A percentile compares a stretch with the other conserved stretches of the same genome.
Evolutionary conservation across 2,113 vertebrate genomes (phyloP).

Genomic region (Hydrochoerus hydrochaeris): DNA sequence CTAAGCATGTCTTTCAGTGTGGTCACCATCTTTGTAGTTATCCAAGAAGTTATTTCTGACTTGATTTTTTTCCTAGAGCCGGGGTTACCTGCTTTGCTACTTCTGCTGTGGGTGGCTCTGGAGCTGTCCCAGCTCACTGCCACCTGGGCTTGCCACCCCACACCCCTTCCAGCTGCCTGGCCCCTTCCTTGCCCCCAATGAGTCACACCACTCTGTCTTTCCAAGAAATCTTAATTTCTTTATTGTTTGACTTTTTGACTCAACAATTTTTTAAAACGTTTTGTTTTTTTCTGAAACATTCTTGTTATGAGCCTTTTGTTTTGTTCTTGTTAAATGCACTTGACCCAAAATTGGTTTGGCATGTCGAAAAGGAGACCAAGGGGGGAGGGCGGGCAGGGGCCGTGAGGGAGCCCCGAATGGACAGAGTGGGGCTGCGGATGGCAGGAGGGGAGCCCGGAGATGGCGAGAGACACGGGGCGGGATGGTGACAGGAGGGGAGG

Average conservation of each 20-base stretch:
- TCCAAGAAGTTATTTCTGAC: too few relatives aligned
- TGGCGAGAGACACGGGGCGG: slow-evolving; percentile 23
- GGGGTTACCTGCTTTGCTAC: too few relatives aligned
- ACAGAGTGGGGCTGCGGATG: slow-evolving; percentile 70
- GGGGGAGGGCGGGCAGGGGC: slow-evolving; percentile 52
- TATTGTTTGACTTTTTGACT: slow-evolving; percentile 84
- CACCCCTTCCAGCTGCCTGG: not conserved
- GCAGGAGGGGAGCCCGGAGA: slow-evolving; percentile 33
- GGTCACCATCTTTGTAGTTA: too few relatives aligned
- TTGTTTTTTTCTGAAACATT: slow-evolving; percentile 84
- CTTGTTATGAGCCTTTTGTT: slow-evolving; percentile 84
- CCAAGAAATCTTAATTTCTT: slow-evolving; percentile 86
- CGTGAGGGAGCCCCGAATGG: slow-evolving; percentile 72
- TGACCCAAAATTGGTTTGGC: slow-evolving; percentile 87
- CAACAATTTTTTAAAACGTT: slow-evolving; percentile 84
- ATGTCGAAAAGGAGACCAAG: slow-evolving; percentile 84
- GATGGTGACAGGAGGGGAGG: not conserved
- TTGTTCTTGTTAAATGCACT: slow-evolving; percentile 86
- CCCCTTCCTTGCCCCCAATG: not conserved
- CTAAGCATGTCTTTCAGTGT: too few relatives aligned
- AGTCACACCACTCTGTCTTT: slow-evolving; percentile 62
- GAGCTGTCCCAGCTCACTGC: too few relatives aligned
- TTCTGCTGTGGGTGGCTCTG: too few relatives aligned
- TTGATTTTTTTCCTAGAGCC: too few relatives aligned
- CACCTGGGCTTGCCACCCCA: too few relatives aligned